Base-by-base conservation (phyloP, 2,888 invertebrate genomes). In the Desoria tigrina region DNA sequence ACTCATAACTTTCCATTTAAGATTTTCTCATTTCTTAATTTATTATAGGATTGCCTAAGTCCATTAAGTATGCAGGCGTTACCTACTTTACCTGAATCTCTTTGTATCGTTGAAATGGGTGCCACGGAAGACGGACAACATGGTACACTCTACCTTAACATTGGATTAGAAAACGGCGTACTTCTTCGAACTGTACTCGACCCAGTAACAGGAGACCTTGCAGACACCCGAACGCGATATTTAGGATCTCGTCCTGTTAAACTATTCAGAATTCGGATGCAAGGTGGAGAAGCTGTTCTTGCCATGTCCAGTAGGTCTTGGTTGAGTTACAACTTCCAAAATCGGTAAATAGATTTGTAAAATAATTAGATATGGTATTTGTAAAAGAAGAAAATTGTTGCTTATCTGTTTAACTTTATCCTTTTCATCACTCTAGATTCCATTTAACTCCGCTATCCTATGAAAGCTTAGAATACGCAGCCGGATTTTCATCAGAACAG, bases 271-370 rank as follows among this genome's bases (percentile, higher is more conserved):
- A 96, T 99, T 63, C 86, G 87, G 71, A 96, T 98, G 86, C 98
- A 99, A 79, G 93, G 92, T 16, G 89, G 92, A 11, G 96, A 99
- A 81, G 95, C 98, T 1, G 97, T 99, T 0, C 82, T 99, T 37
- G 99, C 99, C 0, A 95, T 98, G 86, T 98, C 97, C 0, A 96
- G 95, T 74, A 86, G 99, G 74, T 94, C 96, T 0, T 99, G 99
- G 99, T 84, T 99, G 26, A 95, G 96, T 78, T 99, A 99, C 79
- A 94, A 94, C 78, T 96, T 98, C 80, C 99, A 99, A 81, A 97
- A 94, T 81, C 86, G 71, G 85, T 67, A 64, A n/a, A n/a, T n/a
- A n/a, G n/a, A n/a, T n/a, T n/a, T n/a, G n/a, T 7, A 18, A 7
- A 7, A n/a, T n/a, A n/a, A n/a, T n/a, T n/a, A n/a, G n/a, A n/a